Evolutionary conservation across 2,113 vertebrate genomes (phyloP).

Genomic region (Muntiacus reevesi): DNA sequence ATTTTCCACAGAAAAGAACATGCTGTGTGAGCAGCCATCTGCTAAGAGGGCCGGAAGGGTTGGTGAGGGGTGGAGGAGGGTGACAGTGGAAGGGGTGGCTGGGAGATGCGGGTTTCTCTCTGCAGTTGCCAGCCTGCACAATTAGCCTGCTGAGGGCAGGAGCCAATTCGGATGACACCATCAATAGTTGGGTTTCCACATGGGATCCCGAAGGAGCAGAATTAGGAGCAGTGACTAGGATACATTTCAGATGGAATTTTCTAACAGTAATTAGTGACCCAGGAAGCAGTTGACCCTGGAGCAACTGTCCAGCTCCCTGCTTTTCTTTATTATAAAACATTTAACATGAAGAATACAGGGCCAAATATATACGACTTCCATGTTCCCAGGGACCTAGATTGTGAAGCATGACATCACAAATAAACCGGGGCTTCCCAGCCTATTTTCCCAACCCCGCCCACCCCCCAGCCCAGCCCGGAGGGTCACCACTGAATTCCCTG

Average conservation of each 20-base stretch:
- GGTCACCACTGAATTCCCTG: background rate
- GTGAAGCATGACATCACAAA: background rate
- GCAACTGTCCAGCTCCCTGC: background rate
- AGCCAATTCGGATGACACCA: background rate
- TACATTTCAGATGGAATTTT: background rate
- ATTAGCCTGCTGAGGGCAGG: background rate
- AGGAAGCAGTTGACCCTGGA: background rate
- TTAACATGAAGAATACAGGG: background rate
- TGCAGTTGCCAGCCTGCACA: background rate
- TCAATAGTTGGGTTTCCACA: background rate
- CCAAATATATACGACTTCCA: background rate
- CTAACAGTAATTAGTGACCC: background rate
- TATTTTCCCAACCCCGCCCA: background rate
- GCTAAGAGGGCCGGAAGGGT: background rate
- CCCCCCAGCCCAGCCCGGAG: background rate
- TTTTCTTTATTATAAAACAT: background rate
- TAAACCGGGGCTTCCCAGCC: background rate
- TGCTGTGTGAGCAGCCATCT: background rate
- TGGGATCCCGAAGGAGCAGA: background rate
- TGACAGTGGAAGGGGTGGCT: background rate
- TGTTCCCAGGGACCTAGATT: background rate
- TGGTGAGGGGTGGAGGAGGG: background rate
- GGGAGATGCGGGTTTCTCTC: background rate
- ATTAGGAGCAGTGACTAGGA: background rate
- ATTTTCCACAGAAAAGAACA: constrained; percentile 14